Evolutionary conservation across 2,113 vertebrate genomes (phyloP).

Genomic region (Gymnocephalus cernua): DNA sequence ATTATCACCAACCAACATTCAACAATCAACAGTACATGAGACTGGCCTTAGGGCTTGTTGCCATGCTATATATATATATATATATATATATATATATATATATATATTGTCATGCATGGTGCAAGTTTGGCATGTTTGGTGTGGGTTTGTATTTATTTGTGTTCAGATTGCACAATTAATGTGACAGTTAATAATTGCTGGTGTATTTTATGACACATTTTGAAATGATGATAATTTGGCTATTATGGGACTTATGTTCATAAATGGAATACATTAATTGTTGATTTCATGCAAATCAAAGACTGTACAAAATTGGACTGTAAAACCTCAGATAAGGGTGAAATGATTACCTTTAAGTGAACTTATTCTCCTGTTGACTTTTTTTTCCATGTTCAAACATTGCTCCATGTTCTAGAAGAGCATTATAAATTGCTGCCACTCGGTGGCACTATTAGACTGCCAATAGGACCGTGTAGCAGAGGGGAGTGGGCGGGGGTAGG

Average conservation of each 20-base stretch:
- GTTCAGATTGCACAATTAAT: background rate
- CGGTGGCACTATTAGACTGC: constrained; percentile 91
- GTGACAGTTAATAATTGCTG: constrained; percentile 1
- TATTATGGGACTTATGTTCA: background rate
- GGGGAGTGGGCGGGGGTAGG: constrained; percentile 18
- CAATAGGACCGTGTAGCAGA: constrained; percentile 54
- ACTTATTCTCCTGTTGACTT: constrained; percentile 11
- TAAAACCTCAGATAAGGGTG: background rate
- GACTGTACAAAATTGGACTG: background rate
- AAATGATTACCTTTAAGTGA: constrained; percentile 17
- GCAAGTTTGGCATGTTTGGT: too few species aligned
- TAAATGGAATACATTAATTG: background rate
- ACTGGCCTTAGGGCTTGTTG: background rate
- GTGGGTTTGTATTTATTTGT: constrained; percentile 2
- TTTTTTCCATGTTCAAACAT: constrained; percentile 18
- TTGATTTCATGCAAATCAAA: background rate
- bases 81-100: too few species aligned
- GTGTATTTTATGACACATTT: constrained; percentile 2
- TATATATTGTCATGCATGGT: too few species aligned
- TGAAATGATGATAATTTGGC: constrained; percentile 15
- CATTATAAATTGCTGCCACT: constrained; percentile 74
- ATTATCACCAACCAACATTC: constrained; percentile 4
- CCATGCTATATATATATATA: background rate
- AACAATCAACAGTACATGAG: constrained; percentile 1
- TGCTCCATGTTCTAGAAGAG: background rate